phyloP scores from a whole-genome alignment of 2,797 vertebrate genomes.

The Sebastes oblongus region DNA sequence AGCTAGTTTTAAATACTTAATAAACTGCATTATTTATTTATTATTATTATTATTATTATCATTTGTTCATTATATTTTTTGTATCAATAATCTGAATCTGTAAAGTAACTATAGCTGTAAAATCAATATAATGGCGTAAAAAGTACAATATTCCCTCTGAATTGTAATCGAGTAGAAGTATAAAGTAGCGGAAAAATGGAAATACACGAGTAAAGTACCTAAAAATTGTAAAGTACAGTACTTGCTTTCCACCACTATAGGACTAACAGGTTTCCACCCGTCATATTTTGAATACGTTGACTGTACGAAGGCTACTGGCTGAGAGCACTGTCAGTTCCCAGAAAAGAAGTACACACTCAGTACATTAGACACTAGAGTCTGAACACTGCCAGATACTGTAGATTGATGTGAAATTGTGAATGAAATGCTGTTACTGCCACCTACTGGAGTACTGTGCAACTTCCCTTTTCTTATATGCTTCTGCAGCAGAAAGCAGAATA shows the following conservation, averaged over 20 bases:
- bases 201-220: neutral
- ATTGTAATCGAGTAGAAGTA: neutral
- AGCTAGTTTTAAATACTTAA: neutral
- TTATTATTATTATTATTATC: neutral
- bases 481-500: neutral
- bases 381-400: neutral
- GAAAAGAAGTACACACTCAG: slow-evolving; percentile 5
- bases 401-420: slow-evolving; percentile 36
- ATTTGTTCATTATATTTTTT: neutral
- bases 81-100: neutral
- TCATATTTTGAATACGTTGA: neutral
- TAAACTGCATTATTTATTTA: neutral
- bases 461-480: neutral
- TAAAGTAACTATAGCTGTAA: neutral
- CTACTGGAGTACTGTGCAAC: slow-evolving; percentile 47
- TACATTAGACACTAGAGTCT: neutral
- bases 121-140: neutral
- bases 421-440: slow-evolving; percentile 59
- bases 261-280: neutral
- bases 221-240: neutral
- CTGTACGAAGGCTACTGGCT: neutral
- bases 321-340: slow-evolving; percentile 2
- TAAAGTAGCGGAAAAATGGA: neutral
- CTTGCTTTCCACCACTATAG: neutral
- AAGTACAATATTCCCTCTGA: neutral